These are phyloP conservation scores for Alca torda DNA, from an alignment of 2,797 vertebrate species.

Conservation along the genomic window DNA sequence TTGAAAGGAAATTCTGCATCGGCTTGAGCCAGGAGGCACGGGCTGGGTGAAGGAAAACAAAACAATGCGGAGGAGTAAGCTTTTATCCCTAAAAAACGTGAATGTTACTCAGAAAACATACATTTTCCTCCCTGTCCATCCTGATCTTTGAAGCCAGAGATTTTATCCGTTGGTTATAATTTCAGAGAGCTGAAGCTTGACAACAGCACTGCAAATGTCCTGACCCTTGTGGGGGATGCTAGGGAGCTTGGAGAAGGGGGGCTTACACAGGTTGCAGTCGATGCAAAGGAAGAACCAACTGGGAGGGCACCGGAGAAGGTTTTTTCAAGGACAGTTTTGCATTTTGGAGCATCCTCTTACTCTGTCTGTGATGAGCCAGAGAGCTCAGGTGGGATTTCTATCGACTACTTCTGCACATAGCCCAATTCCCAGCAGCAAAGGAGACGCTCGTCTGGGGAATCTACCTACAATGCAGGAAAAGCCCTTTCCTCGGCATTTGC, in stretches of 20 bases:
- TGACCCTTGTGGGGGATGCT: background rate
- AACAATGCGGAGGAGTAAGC: slow-evolving; percentile 29
- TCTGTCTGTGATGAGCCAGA: background rate
- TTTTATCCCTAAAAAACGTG: background rate
- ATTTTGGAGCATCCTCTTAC: slow-evolving; percentile 27
- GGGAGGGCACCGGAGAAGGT: background rate
- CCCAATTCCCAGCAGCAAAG: background rate
- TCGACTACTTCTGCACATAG: background rate
- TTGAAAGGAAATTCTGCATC: background rate
- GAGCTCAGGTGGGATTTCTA: background rate
- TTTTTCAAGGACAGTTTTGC: slow-evolving; percentile 43
- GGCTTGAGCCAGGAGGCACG: background rate
- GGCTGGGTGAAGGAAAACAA: slow-evolving; percentile 21
- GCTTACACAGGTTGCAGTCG: background rate
- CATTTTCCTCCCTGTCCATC: background rate
- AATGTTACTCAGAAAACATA: background rate
- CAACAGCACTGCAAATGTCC: background rate
- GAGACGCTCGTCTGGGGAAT: background rate
- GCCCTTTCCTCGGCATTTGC: background rate
- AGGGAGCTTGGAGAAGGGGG: background rate
- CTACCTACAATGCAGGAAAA: background rate
- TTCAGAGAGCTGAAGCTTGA: background rate
- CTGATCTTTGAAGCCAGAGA: background rate
- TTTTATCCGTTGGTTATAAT: background rate
- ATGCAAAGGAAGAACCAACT: slow-evolving; percentile 1